Evolutionary conservation across 1,140 invertebrate genomes (phyloP), one percentile per base, ranked within the genome.

Genomic region (Drosophila equinoxialis): DNA sequence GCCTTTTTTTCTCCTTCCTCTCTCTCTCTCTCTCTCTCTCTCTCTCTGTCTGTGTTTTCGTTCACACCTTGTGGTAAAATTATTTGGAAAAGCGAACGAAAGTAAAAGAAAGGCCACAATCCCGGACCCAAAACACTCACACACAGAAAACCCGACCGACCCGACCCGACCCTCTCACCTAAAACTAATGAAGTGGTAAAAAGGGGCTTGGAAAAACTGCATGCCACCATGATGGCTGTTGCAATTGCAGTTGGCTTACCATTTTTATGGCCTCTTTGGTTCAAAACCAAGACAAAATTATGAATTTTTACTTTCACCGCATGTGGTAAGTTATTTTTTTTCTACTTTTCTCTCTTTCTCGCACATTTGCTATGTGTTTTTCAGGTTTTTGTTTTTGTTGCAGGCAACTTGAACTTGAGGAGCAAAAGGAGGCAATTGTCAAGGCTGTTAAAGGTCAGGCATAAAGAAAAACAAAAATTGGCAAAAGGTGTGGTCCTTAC

Each of bases 261-360:
- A 87, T 83, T 87, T 86, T 83, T 83, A 87, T 82, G 75, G 82
- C 83, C 79, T 87, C 83, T 68, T 80, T 73, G 77, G 70, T 45
- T 33, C 30, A 51, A 17, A 14, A 54, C n/a, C 37, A 54, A 65
- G 62, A 66, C 39, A 80, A 87, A 91, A 91, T 87, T 91, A 85
- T 91, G 90, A 90, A 90, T 90, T 91, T 91, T 91, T 91, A 91
- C 90, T 91, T 91, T 91, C 90, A 91, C 90, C 90, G 78, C 90
- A 90, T 89, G 85, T 84, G 85, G 86, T 70, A 79, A 74, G 37
- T 20, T 30, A 62, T 62, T 51, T 51, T 51, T 54, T 76, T 61
- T 62, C 64, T 65, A 62, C 58, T 76, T 76, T 64, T 23, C 65
- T 48, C 35, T 20, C 37, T 42, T 8, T 23, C 35, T 1, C 8